These are phyloP conservation scores for Halocaridina rubra DNA, from an alignment of 2,888 invertebrate genomes.

Conservation along the genomic window DNA sequence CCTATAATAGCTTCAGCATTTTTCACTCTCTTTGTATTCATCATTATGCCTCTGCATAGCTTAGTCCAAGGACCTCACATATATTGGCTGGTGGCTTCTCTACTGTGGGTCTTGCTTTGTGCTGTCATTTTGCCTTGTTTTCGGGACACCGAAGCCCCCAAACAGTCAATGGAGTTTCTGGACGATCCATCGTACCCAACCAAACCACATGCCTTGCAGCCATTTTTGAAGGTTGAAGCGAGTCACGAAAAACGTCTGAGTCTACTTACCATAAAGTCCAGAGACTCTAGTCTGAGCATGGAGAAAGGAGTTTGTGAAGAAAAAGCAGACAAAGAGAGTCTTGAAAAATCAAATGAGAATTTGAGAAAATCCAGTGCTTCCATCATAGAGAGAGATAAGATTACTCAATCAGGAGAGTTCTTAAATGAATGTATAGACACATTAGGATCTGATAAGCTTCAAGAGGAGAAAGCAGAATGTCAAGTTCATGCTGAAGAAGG, in stretches of 20 bases:
- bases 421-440: conserved; percentile 40
- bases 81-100: conserved; percentile 32
- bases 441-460: not conserved
- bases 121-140: conserved; percentile 33
- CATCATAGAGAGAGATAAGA: conserved; percentile 13
- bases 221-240: conserved; percentile 20
- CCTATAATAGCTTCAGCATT: conserved; percentile 36
- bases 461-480: conserved; percentile 32
- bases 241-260: conserved; percentile 7
- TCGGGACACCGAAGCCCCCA: not conserved
- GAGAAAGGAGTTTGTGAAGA: conserved; percentile 13
- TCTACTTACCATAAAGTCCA: conserved; percentile 18
- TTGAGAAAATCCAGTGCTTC: conserved; percentile 9
- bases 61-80: not conserved
- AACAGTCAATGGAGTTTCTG: not conserved
- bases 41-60: conserved; percentile 15
- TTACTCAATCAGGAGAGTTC: conserved; percentile 44
- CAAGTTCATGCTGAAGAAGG: conserved; percentile 45
- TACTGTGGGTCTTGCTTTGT: conserved; percentile 39
- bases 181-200: conserved; percentile 14
- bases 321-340: conserved; percentile 27
- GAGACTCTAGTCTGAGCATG: conserved; percentile 26
- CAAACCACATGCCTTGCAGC: conserved; percentile 1
- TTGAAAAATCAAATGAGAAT: conserved; percentile 31
- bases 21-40: conserved; percentile 31